These are phyloP conservation scores for Leptoclinus maculatus DNA, from an alignment of 2,797 vertebrate genomes.

Conservation along the genomic window DNA sequence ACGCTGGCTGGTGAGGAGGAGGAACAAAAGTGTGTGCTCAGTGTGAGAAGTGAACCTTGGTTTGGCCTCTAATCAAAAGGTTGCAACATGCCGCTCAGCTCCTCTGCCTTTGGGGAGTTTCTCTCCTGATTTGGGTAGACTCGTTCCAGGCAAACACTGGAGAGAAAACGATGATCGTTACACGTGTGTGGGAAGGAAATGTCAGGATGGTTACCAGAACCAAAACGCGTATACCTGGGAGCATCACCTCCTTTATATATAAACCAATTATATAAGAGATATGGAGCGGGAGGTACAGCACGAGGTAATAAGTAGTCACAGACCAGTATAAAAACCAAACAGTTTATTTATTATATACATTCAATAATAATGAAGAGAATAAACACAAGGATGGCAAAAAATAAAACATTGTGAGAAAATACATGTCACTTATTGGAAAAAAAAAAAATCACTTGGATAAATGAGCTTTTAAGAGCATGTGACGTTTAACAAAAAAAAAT, in stretches of 20 bases:
- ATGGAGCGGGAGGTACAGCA: no score
- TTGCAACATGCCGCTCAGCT: constrained; percentile 13
- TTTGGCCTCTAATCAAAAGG: not conserved
- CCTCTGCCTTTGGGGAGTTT: no score
- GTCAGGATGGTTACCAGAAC: constrained; percentile 20
- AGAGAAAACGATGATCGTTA: constrained; percentile 45
- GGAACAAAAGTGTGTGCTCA: not conserved
- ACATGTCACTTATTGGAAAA: constrained; percentile 73
- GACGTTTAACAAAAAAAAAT: constrained; percentile 47
- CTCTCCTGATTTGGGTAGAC: constrained; percentile 30
- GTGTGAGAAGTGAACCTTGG: not conserved
- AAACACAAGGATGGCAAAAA: constrained; percentile 80
- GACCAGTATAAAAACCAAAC: constrained; percentile 82
- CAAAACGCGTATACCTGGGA: constrained; percentile 6
- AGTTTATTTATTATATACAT: constrained; percentile 88
- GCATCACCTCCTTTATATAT: no score
- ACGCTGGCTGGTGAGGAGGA: not conserved
- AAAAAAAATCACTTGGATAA: constrained; percentile 71
- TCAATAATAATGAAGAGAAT: constrained; percentile 85
- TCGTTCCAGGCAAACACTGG: constrained; percentile 23
- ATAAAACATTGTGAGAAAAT: constrained; percentile 74
- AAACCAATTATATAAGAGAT: no score
- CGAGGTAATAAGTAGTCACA: constrained; percentile 35
- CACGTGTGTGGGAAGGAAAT: constrained; percentile 46
- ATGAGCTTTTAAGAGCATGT: constrained; percentile 77